phyloP scores from a whole-genome alignment of 1,140 invertebrate species.

The Thaumetopoea pityocampa region DNA sequence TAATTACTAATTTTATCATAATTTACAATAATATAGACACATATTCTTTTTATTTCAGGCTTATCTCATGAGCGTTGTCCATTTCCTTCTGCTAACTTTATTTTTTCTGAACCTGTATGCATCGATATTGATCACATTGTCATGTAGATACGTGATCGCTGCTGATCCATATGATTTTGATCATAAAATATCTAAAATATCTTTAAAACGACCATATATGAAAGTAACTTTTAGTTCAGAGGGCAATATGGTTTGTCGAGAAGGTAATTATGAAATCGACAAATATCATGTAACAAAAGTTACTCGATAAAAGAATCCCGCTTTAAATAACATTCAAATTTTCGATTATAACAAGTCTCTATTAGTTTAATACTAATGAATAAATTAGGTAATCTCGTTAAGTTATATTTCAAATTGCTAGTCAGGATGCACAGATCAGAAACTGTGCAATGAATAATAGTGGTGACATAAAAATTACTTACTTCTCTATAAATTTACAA shows the following conservation, averaged over 20 bases:
- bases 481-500: too few species aligned
- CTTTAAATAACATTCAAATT: too few species aligned
- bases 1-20: not conserved
- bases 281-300: not conserved
- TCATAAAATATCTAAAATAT: constrained; percentile 25
- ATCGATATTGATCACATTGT: constrained; percentile 52
- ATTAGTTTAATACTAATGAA: too few species aligned
- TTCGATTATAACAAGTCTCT: too few species aligned
- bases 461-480: too few species aligned
- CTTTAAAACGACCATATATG: constrained; percentile 32
- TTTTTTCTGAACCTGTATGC: constrained; percentile 65
- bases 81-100: constrained; percentile 60
- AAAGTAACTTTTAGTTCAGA: constrained; percentile 33
- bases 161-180: constrained; percentile 39
- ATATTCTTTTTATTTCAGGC: constrained; percentile 48
- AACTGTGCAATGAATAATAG: too few species aligned
- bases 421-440: too few species aligned
- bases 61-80: constrained; percentile 63
- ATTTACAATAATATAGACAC: not conserved
- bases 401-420: too few species aligned
- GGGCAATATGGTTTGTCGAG: constrained; percentile 56
- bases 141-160: constrained; percentile 54
- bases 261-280: constrained; percentile 25
- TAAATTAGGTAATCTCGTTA: too few species aligned
- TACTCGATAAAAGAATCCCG: not conserved